Percentiles rank a stretch among this genome's conserved stretches.
Evolutionary conservation across 2,113 vertebrate genomes (phyloP).

Genomic region (Carassius auratus): DNA sequence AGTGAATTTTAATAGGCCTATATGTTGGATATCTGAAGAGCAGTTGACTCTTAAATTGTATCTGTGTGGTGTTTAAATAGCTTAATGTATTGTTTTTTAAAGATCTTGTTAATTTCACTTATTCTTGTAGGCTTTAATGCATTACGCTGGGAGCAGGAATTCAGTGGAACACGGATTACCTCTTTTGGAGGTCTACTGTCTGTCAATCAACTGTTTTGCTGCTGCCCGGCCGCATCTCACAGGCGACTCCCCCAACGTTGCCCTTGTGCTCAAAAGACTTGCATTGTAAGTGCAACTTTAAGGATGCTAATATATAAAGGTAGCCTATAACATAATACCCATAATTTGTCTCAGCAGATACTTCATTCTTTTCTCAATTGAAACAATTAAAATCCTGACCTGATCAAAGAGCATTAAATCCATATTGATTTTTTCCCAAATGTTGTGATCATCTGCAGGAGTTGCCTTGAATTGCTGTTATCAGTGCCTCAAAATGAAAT

Average conservation of each 20-base stretch:
- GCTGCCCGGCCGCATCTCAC: slow-evolving; percentile 92
- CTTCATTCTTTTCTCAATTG: neutral
- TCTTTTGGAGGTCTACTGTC: slow-evolving; percentile 93
- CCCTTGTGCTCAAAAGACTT: slow-evolving; percentile 92
- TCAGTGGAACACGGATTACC: slow-evolving; percentile 90
- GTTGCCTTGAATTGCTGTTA: slow-evolving; percentile 96
- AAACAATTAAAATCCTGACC: neutral
- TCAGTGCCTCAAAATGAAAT: slow-evolving; percentile 94
- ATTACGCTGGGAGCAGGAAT: slow-evolving; percentile 92
- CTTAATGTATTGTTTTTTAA: neutral
- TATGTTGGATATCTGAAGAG: neutral
- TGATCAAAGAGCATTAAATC: neutral
- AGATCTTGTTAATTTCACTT: slow-evolving; percentile 61
- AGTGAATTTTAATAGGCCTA: too few relatives aligned
- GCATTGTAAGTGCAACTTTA: slow-evolving; percentile 86
- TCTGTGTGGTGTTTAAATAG: neutral
- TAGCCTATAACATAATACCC: neutral
- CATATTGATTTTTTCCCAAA: neutral
- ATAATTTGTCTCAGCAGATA: neutral
- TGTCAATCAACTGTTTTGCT: slow-evolving; percentile 95
- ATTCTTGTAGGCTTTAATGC: slow-evolving; percentile 83
- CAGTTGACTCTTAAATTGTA: neutral
- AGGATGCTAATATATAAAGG: neutral
- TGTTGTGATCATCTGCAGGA: slow-evolving; percentile 74
- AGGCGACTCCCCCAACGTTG: slow-evolving; percentile 90